A percentile compares a stretch with the other conserved stretches of the same genome.
Evolutionary conservation across 2,888 invertebrate genomes (phyloP).

Genomic region (Perithous albicinctus): DNA sequence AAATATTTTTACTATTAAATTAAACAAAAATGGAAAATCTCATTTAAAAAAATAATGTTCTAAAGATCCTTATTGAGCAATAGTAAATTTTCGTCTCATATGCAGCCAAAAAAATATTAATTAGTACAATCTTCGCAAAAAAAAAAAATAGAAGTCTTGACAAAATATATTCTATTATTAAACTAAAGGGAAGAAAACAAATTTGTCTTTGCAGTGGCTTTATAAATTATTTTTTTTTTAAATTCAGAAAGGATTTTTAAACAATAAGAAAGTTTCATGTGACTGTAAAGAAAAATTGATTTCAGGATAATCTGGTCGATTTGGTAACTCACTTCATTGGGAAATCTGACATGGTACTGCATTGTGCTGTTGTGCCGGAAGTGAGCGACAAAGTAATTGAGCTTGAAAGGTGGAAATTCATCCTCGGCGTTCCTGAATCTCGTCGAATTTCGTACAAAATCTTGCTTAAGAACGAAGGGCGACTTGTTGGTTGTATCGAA

Average conservation of each 20-base stretch:
- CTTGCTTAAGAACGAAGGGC: constrained; percentile 76
- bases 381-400: constrained; percentile 83
- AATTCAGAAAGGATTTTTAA: too few species aligned
- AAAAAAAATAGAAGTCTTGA: too few species aligned
- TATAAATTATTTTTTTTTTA: too few species aligned
- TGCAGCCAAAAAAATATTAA: too few species aligned
- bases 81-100: too few species aligned
- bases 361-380: constrained; percentile 84
- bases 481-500: constrained; percentile 80
- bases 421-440: constrained; percentile 76
- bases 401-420: constrained; percentile 83
- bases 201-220: too few species aligned
- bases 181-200: too few species aligned
- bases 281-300: not conserved
- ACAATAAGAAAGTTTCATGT: too few species aligned
- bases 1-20: not conserved
- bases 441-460: constrained; percentile 75
- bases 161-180: too few species aligned
- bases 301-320: not conserved
- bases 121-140: too few species aligned
- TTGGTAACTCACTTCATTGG: constrained; percentile 82
- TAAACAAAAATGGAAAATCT: not conserved
- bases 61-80: too few species aligned
- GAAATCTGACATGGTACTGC: constrained; percentile 83
- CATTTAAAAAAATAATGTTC: too few species aligned